Evolutionary conservation across 2,797 vertebrate species (phyloP).

Genomic region (Muscicapa striata): DNA sequence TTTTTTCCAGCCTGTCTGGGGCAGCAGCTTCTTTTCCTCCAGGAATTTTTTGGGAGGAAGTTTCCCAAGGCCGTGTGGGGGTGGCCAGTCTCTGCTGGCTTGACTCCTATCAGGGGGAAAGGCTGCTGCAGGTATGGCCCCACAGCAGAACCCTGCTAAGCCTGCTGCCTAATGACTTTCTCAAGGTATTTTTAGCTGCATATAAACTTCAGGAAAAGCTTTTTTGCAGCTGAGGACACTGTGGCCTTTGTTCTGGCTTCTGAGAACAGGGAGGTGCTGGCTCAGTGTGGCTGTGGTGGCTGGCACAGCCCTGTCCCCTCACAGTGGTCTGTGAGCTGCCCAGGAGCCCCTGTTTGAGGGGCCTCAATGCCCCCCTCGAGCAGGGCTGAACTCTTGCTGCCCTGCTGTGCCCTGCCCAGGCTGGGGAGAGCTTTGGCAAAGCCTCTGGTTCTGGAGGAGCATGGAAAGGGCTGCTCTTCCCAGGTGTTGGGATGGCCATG

Average conservation of each 20-base stretch:
- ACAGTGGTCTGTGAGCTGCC: fast-evolving
- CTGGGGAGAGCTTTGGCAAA: neutral
- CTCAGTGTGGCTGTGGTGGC: fast-evolving
- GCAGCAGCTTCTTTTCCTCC: neutral
- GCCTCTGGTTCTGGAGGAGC: neutral
- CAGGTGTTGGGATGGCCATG: fast-evolving
- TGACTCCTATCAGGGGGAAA: neutral
- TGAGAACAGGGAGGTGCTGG: neutral
- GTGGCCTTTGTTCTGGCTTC: slow-evolving; percentile 46
- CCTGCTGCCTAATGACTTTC: slow-evolving; percentile 9
- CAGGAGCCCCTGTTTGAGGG: neutral
- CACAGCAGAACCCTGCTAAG: neutral
- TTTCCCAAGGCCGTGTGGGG: neutral
- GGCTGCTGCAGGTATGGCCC: slow-evolving; percentile 13
- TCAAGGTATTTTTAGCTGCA: slow-evolving; percentile 64
- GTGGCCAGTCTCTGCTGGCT: neutral
- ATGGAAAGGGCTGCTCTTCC: neutral
- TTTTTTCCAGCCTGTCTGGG: neutral
- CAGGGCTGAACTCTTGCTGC: neutral
- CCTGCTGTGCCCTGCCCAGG: neutral
- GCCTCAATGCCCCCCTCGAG: neutral
- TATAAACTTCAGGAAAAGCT: slow-evolving; percentile 37
- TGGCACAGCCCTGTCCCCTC: neutral
- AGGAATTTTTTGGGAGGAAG: slow-evolving; percentile 2
- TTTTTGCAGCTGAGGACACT: neutral